These are phyloP conservation scores for Drosophila ficusphila DNA, from an alignment of 1,140 invertebrate genomes.

Conservation along the genomic window DNA sequence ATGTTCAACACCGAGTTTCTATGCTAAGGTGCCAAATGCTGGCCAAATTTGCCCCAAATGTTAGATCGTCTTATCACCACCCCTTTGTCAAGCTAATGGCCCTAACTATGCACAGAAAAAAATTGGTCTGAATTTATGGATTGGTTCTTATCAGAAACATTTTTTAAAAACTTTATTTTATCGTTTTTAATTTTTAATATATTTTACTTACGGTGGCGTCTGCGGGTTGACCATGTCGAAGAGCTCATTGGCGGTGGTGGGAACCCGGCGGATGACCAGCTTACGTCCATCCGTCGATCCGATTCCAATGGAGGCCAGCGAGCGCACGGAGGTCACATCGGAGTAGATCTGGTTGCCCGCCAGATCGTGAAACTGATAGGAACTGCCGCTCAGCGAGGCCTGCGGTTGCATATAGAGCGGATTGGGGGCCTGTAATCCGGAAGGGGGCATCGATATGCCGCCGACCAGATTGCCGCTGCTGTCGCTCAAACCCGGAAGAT, in stretches of 20 bases:
- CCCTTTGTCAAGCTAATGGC: conserved; percentile 59
- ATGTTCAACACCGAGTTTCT: conserved; percentile 42
- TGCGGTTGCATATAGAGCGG: conserved; percentile 76
- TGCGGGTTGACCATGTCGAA: conserved; percentile 92
- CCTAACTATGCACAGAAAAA: conserved; percentile 17
- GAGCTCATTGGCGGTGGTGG: conserved; percentile 91
- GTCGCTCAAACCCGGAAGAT: conserved; percentile 60
- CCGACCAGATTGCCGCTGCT: conserved; percentile 63
- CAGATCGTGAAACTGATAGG: conserved; percentile 84
- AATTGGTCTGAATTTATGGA: neutral
- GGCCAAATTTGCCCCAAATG: conserved; percentile 65
- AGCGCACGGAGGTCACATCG: conserved; percentile 89
- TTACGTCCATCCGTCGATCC: conserved; percentile 94
- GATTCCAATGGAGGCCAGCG: conserved; percentile 92
- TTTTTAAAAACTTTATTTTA: neutral
- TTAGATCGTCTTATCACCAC: conserved; percentile 53
- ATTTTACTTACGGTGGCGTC: conserved; percentile 90
- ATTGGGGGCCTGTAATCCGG: conserved; percentile 55
- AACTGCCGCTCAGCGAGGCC: conserved; percentile 77
- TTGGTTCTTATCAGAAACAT: neutral
- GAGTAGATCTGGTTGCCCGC: conserved; percentile 84
- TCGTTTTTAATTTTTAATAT: neutral
- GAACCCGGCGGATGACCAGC: conserved; percentile 91
- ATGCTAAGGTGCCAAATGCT: conserved; percentile 60
- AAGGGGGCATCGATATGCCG: conserved; percentile 28